phyloP scores from a whole-genome alignment of 2,888 invertebrate species.

The Callyntrura sp. region DNA sequence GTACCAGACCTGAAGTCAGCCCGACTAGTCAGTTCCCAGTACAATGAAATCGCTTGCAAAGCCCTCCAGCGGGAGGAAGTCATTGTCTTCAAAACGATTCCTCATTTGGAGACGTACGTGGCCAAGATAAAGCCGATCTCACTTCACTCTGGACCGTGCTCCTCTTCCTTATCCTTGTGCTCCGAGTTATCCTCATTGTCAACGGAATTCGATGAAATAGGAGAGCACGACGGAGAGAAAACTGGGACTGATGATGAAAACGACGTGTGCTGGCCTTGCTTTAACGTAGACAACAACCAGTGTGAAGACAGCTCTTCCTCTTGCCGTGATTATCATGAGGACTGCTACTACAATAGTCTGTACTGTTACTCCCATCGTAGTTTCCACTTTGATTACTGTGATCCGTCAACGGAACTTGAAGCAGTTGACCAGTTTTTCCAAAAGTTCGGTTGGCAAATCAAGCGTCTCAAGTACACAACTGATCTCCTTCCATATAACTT shows the following conservation, averaged over 20 bases:
- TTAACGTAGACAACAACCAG: neutral
- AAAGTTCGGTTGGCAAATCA: constrained; percentile 68
- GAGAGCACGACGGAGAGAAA: constrained; percentile 44
- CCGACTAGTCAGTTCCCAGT: constrained; percentile 78
- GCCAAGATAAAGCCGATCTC: constrained; percentile 76
- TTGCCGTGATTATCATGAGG: constrained; percentile 1
- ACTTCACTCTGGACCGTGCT: neutral
- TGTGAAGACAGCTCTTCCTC: neutral
- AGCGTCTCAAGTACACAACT: constrained; percentile 74
- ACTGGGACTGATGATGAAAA: constrained; percentile 36
- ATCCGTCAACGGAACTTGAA: constrained; percentile 57
- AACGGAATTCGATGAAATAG: constrained; percentile 28
- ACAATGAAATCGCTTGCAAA: constrained; percentile 79
- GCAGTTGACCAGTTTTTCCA: constrained; percentile 72
- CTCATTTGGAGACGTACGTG: constrained; percentile 74
- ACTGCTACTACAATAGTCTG: constrained; percentile 23
- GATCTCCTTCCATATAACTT: constrained; percentile 79
- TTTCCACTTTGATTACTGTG: constrained; percentile 76
- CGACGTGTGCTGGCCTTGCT: constrained; percentile 42
- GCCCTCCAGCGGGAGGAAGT: constrained; percentile 74
- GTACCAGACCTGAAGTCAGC: constrained; percentile 73
- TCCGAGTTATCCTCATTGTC: constrained; percentile 44
- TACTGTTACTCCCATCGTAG: constrained; percentile 72
- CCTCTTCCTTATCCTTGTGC: constrained; percentile 54
- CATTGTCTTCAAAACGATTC: constrained; percentile 72